Percentiles rank a stretch among this genome's conserved stretches.
phyloP scores from a whole-genome alignment of 1,140 invertebrate species.

The Tetragnatha versicolor region DNA sequence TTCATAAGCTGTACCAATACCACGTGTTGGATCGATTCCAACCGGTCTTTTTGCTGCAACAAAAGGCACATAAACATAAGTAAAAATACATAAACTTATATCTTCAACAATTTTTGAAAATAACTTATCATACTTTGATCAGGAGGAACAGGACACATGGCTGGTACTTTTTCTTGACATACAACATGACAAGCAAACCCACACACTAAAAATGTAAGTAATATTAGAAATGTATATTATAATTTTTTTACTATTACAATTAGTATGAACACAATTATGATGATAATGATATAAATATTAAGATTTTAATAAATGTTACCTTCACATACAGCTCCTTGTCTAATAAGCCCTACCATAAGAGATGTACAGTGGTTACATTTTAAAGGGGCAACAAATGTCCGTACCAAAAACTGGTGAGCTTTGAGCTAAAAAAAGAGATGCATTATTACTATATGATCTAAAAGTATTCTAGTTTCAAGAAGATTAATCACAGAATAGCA shows the following conservation, averaged over 20 bases:
- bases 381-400: slow-evolving; percentile 91
- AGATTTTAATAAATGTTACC: slow-evolving; percentile 58
- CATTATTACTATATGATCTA: not conserved
- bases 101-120: not conserved
- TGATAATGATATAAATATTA: not conserved
- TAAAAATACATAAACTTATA: not conserved
- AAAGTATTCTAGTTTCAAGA: too few species aligned
- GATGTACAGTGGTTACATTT: slow-evolving; percentile 99
- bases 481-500: too few species aligned
- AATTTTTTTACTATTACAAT: not conserved
- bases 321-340: slow-evolving; percentile 95
- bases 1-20: slow-evolving; percentile 97
- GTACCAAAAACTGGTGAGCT: slow-evolving; percentile 88
- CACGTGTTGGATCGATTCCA: slow-evolving; percentile 95
- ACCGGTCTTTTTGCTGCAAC: slow-evolving; percentile 71
- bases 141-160: slow-evolving; percentile 90
- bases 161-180: slow-evolving; percentile 92
- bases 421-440: slow-evolving; percentile 25
- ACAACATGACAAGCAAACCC: slow-evolving; percentile 95
- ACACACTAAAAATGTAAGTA: slow-evolving; percentile 70
- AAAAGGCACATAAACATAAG: not conserved
- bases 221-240: slow-evolving; percentile 35
- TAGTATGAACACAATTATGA: not conserved
- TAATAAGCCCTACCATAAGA: slow-evolving; percentile 84
- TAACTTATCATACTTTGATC: slow-evolving; percentile 73